Percentiles rank a stretch among this genome's conserved stretches.
phyloP scores from a whole-genome alignment of 2,113 vertebrate genomes.

The Jaculus jaculus region DNA sequence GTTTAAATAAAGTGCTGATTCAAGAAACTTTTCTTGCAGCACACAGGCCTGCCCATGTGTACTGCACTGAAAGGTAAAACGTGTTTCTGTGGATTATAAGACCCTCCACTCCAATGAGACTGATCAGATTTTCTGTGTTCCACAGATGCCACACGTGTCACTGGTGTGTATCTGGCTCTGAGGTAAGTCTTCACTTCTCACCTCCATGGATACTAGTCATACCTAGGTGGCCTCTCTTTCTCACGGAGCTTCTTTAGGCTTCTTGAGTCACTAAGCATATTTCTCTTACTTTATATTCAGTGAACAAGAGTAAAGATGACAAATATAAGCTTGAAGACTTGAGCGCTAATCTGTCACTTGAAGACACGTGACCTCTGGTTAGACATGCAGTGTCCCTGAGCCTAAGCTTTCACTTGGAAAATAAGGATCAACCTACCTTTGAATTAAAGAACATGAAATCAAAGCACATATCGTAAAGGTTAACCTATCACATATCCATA shows the following conservation, averaged over 20 bases:
- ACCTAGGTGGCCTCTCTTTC: neutral
- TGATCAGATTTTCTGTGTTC: neutral
- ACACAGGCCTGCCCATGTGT: rapidly evolving
- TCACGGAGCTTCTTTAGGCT: neutral
- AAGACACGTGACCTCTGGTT: rapidly evolving
- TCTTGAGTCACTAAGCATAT: neutral
- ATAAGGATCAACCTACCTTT: neutral
- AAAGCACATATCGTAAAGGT: neutral
- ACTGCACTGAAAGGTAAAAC: neutral
- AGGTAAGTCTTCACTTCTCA: neutral
- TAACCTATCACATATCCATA: rapidly evolving
- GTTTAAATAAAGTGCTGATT: neutral
- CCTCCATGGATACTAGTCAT: neutral
- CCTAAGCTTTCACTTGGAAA: neutral
- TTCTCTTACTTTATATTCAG: neutral
- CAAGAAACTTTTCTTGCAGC: neutral
- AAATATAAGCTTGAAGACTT: neutral
- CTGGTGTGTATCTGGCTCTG: neutral
- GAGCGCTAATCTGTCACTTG: neutral
- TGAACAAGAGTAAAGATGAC: rapidly evolving
- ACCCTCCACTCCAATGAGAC: neutral
- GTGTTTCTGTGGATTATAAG: neutral
- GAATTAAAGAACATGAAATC: neutral
- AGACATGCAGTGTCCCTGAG: neutral
- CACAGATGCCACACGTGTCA: rapidly evolving